Evolutionary conservation across 2,797 vertebrate species (phyloP).

Genomic region (Spheniscus humboldti): DNA sequence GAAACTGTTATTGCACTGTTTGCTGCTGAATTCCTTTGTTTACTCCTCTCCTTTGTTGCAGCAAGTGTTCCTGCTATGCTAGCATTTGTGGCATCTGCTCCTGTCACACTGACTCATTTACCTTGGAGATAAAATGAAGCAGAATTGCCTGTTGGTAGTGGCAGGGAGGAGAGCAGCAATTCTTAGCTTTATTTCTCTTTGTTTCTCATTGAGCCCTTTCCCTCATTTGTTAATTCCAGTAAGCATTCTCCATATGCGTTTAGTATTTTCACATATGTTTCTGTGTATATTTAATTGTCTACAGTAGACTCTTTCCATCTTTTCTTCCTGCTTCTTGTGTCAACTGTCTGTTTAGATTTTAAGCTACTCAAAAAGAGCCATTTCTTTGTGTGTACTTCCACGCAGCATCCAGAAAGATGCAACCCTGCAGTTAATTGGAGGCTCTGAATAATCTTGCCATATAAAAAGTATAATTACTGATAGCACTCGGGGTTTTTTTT

Average conservation of each 20-base stretch:
- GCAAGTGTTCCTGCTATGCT: not conserved
- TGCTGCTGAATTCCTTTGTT: not conserved
- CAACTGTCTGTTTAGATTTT: constrained; percentile 10
- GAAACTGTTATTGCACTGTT: not conserved
- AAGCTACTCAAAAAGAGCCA: not conserved
- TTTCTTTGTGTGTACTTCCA: not conserved
- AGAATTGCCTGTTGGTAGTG: not conserved
- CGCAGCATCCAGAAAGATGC: not conserved
- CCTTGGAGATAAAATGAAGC: not conserved
- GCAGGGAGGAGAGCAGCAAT: constrained; percentile 16
- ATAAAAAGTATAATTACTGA: not conserved
- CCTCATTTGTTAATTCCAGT: not conserved
- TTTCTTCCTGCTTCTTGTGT: not conserved
- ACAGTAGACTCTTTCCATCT: not conserved
- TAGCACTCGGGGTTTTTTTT: not conserved
- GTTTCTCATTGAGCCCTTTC: not conserved
- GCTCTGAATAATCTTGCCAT: not conserved
- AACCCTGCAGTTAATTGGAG: not conserved
- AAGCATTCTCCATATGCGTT: constrained; percentile 11
- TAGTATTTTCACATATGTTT: constrained; percentile 28
- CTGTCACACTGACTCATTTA: not conserved
- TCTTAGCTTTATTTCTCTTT: constrained; percentile 1
- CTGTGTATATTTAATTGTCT: constrained; percentile 33
- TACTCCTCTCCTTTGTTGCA: not conserved
- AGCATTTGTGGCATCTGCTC: not conserved